A percentile compares a stretch with the other conserved stretches of the same genome.
phyloP scores from a whole-genome alignment of 2,888 invertebrate species.

The Athripsodes cinereus region DNA sequence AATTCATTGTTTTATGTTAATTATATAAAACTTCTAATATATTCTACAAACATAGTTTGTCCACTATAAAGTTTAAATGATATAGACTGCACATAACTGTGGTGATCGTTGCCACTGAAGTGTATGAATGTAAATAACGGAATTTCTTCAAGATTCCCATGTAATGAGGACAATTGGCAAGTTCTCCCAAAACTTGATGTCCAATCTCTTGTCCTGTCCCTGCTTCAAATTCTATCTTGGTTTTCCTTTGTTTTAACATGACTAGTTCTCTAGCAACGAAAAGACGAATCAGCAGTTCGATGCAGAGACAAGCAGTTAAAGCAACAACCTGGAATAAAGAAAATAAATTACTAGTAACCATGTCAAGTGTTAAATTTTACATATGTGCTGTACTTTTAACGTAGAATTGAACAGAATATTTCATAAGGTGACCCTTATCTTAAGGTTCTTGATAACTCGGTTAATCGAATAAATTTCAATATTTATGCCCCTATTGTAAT shows the following conservation, averaged over 20 bases:
- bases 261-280: conserved; percentile 71
- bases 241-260: conserved; percentile 66
- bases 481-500: no score
- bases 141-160: conserved; percentile 67
- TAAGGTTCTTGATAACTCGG: no score
- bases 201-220: conserved; percentile 78
- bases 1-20: neutral
- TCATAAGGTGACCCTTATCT: no score
- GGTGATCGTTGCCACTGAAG: conserved; percentile 75
- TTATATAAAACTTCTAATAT: neutral
- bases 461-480: no score
- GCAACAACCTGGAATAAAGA: conserved; percentile 54
- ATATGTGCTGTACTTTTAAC: no score
- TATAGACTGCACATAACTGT: conserved; percentile 61
- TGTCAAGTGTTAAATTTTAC: no score
- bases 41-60: conserved; percentile 22
- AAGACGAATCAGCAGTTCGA: conserved; percentile 70
- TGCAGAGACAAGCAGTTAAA: conserved; percentile 60
- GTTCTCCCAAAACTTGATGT: conserved; percentile 60
- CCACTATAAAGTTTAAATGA: conserved; percentile 42
- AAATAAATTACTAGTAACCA: no score
- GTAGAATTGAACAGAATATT: no score
- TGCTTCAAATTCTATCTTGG: conserved; percentile 65
- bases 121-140: conserved; percentile 67
- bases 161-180: conserved; percentile 75